Conservation (phyloP, 2,113 vertebrate genomes). For the Papio anubis region DNA sequence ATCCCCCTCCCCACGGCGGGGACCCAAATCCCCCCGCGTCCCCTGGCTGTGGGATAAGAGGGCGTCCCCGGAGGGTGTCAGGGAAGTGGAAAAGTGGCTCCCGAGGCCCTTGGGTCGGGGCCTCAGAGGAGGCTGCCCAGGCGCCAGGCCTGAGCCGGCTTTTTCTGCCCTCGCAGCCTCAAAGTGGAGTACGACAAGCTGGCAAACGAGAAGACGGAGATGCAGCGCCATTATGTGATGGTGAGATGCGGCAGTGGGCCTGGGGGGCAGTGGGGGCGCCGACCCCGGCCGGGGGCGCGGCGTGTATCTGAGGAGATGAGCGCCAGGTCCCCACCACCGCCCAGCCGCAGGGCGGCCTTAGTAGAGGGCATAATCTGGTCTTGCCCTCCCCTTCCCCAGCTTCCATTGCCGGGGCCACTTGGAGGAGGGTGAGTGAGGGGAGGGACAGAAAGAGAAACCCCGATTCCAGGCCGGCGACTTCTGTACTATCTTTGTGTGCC, state of each 20-base stretch:
- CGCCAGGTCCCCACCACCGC: background rate
- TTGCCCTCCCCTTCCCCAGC: background rate
- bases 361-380: background rate
- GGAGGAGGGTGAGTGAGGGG: background rate
- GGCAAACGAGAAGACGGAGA: slow-evolving; percentile 97
- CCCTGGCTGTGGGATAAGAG: background rate
- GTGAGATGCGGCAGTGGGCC: slow-evolving; percentile 83
- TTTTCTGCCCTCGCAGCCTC: slow-evolving; percentile 66
- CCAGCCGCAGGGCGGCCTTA: background rate
- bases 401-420: background rate
- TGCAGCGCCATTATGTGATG: slow-evolving; percentile 99
- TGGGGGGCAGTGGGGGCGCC: background rate
- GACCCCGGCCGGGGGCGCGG: background rate
- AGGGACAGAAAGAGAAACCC: background rate
- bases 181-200: slow-evolving; percentile 98
- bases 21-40: background rate
- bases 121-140: background rate
- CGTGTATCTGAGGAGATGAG: background rate
- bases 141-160: slow-evolving; percentile 38
- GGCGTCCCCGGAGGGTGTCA: background rate
- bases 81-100: background rate
- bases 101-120: background rate
- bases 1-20: too few species aligned
- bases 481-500: background rate
- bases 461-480: background rate